A percentile compares a stretch with the other conserved stretches of the same genome.
These are phyloP conservation scores for Chaetogeoica ovagalla DNA, from an alignment of 2,888 invertebrate genomes.

Conservation along the genomic window DNA sequence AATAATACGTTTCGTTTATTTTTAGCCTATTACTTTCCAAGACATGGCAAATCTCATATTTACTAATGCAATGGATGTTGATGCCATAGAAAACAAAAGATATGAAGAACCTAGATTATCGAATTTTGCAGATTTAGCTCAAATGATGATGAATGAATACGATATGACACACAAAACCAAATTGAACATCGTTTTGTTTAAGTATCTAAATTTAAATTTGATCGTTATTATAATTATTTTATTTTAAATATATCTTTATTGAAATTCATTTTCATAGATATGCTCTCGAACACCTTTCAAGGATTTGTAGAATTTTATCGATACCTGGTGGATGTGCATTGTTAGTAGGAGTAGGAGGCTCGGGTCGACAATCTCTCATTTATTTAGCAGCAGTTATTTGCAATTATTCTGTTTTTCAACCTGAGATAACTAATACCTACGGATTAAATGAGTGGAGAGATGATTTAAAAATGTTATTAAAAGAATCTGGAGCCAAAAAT, in stretches of 20 bases:
- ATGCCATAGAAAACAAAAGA: slow-evolving; percentile 70
- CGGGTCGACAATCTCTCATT: slow-evolving; percentile 81
- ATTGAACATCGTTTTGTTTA: slow-evolving; percentile 80
- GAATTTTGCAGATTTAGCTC: slow-evolving; percentile 69
- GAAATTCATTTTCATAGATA: slow-evolving; percentile 64
- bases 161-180: slow-evolving; percentile 77
- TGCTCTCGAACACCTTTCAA: slow-evolving; percentile 80
- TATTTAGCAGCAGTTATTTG: slow-evolving; percentile 70
- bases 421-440: slow-evolving; percentile 80
- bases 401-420: slow-evolving; percentile 68
- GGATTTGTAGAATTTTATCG: slow-evolving; percentile 76
- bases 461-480: slow-evolving; percentile 71
- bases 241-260: background rate
- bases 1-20: slow-evolving; percentile 3
- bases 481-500: slow-evolving; percentile 73
- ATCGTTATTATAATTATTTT: slow-evolving; percentile 61
- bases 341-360: slow-evolving; percentile 84
- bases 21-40: slow-evolving; percentile 64
- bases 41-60: slow-evolving; percentile 76
- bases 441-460: slow-evolving; percentile 76
- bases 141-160: slow-evolving; percentile 70
- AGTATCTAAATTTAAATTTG: slow-evolving; percentile 58
- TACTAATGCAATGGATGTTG: slow-evolving; percentile 82
- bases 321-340: slow-evolving; percentile 79
- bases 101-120: slow-evolving; percentile 84